Conservation (phyloP, 2,113 vertebrate species). For the Hydrolagus affinis region DNA sequence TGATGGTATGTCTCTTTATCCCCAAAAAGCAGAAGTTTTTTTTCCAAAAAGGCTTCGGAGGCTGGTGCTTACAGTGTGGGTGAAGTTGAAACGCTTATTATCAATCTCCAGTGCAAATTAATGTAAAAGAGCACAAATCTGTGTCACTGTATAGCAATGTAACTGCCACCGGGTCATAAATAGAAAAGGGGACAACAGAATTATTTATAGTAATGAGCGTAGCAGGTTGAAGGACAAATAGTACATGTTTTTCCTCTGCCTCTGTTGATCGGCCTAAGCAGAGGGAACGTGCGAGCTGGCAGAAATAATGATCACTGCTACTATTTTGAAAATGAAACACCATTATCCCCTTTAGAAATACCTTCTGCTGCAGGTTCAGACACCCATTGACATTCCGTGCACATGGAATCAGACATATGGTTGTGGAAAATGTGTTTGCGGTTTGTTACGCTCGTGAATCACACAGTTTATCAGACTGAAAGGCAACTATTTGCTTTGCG, state of each 20-base stretch:
- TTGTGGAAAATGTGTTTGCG: neutral
- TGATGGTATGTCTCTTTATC: too few relatives aligned
- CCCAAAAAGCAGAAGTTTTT: neutral
- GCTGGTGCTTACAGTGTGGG: neutral
- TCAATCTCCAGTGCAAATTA: neutral
- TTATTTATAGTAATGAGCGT: neutral
- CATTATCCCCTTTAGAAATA: neutral
- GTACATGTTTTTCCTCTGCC: neutral
- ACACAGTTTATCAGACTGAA: conserved; percentile 1
- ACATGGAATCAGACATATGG: neutral
- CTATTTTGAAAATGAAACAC: neutral
- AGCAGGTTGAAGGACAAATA: neutral
- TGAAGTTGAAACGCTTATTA: neutral
- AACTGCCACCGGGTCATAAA: neutral
- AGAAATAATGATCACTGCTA: neutral
- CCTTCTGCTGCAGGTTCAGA: neutral
- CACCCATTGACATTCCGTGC: neutral
- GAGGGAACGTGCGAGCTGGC: too few relatives aligned
- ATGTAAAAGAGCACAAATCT: neutral
- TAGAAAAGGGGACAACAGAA: neutral
- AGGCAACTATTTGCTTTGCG: neutral
- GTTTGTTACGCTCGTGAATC: neutral
- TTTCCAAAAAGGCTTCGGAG: neutral
- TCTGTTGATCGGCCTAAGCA: neutral
- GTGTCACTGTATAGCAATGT: neutral